A percentile compares a stretch with the other conserved stretches of the same genome.
Conservation (phyloP, 2,888 invertebrate genomes). For the Chymomyza amoena region DNA sequence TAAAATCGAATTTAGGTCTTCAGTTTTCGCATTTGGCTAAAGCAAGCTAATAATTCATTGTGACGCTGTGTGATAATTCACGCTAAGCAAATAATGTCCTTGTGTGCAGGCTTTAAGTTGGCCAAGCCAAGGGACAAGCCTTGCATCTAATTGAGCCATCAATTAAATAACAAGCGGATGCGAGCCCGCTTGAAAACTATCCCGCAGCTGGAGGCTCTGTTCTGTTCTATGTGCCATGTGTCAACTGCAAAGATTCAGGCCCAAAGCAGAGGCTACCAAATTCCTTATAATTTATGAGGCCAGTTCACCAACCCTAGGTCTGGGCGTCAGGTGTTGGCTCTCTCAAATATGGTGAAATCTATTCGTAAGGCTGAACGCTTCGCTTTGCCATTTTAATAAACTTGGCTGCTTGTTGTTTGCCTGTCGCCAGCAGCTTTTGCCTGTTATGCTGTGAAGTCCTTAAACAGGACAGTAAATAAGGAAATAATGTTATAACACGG, state of each 20-base stretch:
- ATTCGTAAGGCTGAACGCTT: conserved; percentile 8
- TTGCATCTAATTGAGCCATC: conserved; percentile 28
- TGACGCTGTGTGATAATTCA: neutral
- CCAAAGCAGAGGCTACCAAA: conserved; percentile 5
- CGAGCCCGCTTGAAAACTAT: conserved; percentile 1
- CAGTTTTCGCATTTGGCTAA: neutral
- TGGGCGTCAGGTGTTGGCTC: conserved; percentile 45
- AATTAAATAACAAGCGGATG: conserved; percentile 48
- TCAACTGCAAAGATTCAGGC: conserved; percentile 34
- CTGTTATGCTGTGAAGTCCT: conserved; percentile 6
- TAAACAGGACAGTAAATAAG: neutral
- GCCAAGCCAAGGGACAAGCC: neutral
- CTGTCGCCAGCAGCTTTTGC: conserved; percentile 39
- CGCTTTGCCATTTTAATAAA: conserved; percentile 17
- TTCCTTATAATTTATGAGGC: conserved; percentile 46
- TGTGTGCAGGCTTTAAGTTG: neutral
- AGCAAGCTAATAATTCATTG: conserved; percentile 5
- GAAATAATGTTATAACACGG: neutral
- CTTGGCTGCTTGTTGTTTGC: conserved; percentile 6
- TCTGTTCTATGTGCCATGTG: conserved; percentile 41
- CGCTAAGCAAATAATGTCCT: neutral
- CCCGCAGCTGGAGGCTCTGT: conserved; percentile 26
- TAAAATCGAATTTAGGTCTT: neutral
- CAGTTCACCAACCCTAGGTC: conserved; percentile 2
- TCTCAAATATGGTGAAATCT: neutral